Conservation (phyloP, 2,113 vertebrate species). For the Oophaga pumilio region DNA sequence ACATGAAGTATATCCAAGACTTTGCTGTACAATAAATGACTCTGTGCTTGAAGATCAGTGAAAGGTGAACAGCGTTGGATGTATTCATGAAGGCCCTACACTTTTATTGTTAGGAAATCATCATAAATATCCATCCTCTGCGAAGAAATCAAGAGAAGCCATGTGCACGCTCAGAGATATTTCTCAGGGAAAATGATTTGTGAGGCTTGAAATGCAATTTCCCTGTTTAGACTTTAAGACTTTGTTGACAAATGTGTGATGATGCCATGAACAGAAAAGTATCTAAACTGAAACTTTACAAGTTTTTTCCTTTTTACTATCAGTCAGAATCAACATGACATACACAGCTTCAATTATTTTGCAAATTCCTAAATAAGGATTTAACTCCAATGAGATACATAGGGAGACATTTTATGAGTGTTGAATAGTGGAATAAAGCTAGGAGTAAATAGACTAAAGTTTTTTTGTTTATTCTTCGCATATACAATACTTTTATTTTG, state of each 20-base stretch:
- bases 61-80: slow-evolving; percentile 31
- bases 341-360: slow-evolving; percentile 15
- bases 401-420: not conserved
- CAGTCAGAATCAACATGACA: slow-evolving; percentile 39
- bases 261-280: slow-evolving; percentile 48
- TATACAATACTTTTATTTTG: not conserved
- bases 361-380: slow-evolving; percentile 10
- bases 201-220: slow-evolving; percentile 56
- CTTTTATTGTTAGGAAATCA: slow-evolving; percentile 39
- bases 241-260: slow-evolving; percentile 54
- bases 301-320: slow-evolving; percentile 33
- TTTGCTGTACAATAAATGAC: not conserved
- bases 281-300: slow-evolving; percentile 43
- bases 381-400: slow-evolving; percentile 8
- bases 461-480: not conserved
- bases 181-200: slow-evolving; percentile 47
- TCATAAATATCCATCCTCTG: slow-evolving; percentile 39
- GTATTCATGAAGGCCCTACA: slow-evolving; percentile 16
- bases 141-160: slow-evolving; percentile 39
- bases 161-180: slow-evolving; percentile 47
- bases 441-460: not conserved
- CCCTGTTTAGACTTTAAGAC: slow-evolving; percentile 48
- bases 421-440: not conserved
- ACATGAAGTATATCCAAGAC: not conserved
- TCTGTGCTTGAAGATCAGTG: slow-evolving; percentile 6